Percentiles rank a stretch among this genome's conserved stretches.
phyloP scores from a whole-genome alignment of 1,140 invertebrate genomes.

The Drosophila baimaii region DNA sequence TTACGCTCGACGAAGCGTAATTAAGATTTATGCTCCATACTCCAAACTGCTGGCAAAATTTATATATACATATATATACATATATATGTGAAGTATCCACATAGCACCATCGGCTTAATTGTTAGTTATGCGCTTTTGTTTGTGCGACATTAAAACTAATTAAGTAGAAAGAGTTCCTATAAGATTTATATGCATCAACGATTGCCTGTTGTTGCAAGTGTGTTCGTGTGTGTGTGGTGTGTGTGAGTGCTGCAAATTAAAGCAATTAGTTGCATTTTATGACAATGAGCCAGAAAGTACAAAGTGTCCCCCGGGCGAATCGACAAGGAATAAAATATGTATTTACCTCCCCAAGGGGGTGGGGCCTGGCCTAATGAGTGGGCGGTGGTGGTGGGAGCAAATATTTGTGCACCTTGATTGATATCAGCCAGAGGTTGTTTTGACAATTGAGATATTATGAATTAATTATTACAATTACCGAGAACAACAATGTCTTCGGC shows the following conservation, averaged over 20 bases:
- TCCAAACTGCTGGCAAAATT: conserved; percentile 42
- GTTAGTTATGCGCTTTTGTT: conserved; percentile 77
- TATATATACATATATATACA: conserved; percentile 11
- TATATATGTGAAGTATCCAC: conserved; percentile 29
- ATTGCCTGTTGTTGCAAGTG: conserved; percentile 49
- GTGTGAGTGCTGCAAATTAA: conserved; percentile 57
- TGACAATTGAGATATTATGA: conserved; percentile 39
- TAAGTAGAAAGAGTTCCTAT: conserved; percentile 76
- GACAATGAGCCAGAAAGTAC: conserved; percentile 53
- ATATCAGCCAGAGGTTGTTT: conserved; percentile 39
- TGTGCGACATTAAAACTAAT: conserved; percentile 76
- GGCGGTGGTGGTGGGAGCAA: conserved; percentile 9
- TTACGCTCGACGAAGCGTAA: conserved; percentile 79
- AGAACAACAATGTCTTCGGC: not conserved
- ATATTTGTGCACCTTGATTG: conserved; percentile 43
- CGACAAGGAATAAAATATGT: conserved; percentile 35
- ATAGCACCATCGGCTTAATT: conserved; percentile 66
- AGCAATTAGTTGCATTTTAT: conserved; percentile 72
- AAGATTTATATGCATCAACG: conserved; percentile 74
- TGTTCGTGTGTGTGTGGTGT: conserved; percentile 34
- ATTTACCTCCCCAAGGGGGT: conserved; percentile 15
- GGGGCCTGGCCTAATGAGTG: conserved; percentile 34
- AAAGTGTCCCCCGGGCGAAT: conserved; percentile 30
- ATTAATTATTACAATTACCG: conserved; percentile 42
- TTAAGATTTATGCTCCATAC: conserved; percentile 77